Evolutionary conservation across 2,113 vertebrate genomes (phyloP).

Genomic region (Herpetotheres cachinnans): DNA sequence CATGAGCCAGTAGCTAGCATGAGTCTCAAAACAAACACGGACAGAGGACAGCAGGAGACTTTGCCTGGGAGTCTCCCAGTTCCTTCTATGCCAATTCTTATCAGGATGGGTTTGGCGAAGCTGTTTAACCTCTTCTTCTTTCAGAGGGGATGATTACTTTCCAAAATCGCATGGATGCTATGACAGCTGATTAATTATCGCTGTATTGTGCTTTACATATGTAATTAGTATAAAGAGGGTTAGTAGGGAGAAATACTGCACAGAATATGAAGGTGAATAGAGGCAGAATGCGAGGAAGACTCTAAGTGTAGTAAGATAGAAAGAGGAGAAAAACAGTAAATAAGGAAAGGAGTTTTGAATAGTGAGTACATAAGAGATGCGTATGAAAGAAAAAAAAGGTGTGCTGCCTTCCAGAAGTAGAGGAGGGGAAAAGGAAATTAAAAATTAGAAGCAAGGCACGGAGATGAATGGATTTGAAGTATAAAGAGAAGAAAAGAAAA

Average conservation of each 20-base stretch:
- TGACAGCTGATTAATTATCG: conserved; percentile 29
- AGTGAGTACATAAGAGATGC: not conserved
- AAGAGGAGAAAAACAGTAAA: not conserved
- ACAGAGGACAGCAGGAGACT: not conserved
- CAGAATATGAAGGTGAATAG: not conserved
- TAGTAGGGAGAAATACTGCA: not conserved
- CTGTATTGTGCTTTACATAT: not conserved
- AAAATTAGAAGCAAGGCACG: conserved; percentile 8
- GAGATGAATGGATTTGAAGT: not conserved
- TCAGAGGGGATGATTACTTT: not conserved
- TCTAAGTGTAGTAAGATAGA: not conserved
- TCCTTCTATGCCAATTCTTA: not conserved
- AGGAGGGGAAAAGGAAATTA: conserved; percentile 17
- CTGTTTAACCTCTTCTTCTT: not conserved
- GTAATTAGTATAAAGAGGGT: not conserved
- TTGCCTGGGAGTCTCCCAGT: not conserved
- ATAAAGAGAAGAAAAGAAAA: not conserved
- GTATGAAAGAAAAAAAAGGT: not conserved
- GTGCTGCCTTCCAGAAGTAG: not conserved
- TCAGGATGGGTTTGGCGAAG: not conserved
- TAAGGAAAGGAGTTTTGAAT: not conserved
- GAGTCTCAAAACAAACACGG: not conserved
- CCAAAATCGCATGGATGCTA: not conserved
- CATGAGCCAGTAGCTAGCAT: not conserved
- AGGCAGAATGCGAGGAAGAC: not conserved